These are phyloP conservation scores for Eupithecia inturbata DNA, from an alignment of 2,888 invertebrate genomes.

Conservation along the genomic window DNA sequence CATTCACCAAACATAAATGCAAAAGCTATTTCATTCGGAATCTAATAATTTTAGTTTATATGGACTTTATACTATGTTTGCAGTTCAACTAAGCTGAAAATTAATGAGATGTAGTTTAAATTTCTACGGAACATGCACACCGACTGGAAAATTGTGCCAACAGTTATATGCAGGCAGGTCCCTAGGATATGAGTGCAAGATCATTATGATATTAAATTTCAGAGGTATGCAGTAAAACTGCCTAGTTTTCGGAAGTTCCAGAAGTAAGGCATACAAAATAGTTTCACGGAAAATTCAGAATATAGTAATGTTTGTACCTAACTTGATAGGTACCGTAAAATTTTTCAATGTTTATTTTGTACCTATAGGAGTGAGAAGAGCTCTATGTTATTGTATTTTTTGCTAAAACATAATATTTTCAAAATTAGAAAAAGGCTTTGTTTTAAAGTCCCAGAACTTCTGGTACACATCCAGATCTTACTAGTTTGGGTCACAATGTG, in stretches of 20 bases:
- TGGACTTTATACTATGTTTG: constrained; percentile 2
- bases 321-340: too few species aligned
- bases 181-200: background rate
- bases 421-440: too few species aligned
- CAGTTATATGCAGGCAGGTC: background rate
- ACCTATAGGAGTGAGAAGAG: too few species aligned
- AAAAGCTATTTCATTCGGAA: background rate
- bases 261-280: background rate
- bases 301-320: background rate
- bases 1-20: background rate
- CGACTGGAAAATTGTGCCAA: background rate
- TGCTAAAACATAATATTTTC: too few species aligned
- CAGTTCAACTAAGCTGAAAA: background rate
- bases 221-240: background rate
- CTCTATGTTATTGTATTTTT: too few species aligned
- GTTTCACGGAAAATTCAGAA: background rate
- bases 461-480: too few species aligned
- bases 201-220: background rate
- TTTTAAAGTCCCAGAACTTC: too few species aligned
- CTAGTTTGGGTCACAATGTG: too few species aligned
- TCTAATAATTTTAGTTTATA: constrained; percentile 7
- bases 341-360: too few species aligned
- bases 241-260: background rate
- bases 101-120: background rate
- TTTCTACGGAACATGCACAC: background rate